Percentiles rank a stretch among this genome's conserved stretches.
These are phyloP conservation scores for Herpailurus yagouaroundi DNA, from an alignment of 2,113 vertebrate species.

Conservation along the genomic window DNA sequence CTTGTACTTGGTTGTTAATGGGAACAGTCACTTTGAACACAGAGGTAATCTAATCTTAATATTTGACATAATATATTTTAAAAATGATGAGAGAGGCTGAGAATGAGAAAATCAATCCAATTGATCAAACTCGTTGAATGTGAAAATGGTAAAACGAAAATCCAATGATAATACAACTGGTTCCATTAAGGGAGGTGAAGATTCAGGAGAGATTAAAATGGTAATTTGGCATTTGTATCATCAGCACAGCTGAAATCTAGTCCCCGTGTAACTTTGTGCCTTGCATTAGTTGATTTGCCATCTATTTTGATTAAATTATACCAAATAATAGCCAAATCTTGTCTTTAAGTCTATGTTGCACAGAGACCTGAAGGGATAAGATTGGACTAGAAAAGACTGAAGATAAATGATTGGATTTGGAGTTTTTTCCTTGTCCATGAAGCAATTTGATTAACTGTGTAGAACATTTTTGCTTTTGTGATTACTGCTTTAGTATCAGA, in stretches of 20 bases:
- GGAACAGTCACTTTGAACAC: neutral
- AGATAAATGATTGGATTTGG: conserved; percentile 47
- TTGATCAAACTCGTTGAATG: conserved; percentile 51
- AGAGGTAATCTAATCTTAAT: conserved; percentile 38
- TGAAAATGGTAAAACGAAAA: conserved; percentile 57
- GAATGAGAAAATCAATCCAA: conserved; percentile 50
- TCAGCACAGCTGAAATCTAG: conserved; percentile 24
- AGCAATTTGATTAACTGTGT: conserved; percentile 11
- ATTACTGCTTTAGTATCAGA: neutral
- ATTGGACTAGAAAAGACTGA: conserved; percentile 10
- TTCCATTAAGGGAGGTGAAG: conserved; percentile 27
- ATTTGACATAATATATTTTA: conserved; percentile 47
- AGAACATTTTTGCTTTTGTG: conserved; percentile 29
- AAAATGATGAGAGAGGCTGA: conserved; percentile 25
- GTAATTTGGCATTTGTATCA: conserved; percentile 15
- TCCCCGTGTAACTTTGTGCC: conserved; percentile 31
- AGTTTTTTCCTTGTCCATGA: neutral
- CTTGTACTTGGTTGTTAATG: conserved; percentile 33
- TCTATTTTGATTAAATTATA: conserved; percentile 62
- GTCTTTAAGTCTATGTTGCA: neutral
- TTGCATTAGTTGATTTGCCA: conserved; percentile 59
- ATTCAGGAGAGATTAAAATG: conserved; percentile 41
- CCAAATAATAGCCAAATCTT: conserved; percentile 61
- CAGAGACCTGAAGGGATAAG: conserved; percentile 18
- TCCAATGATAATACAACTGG: neutral